Evolutionary conservation across 1,140 invertebrate genomes (phyloP), one percentile per base, ranked within the genome.

Genomic region (Berghia stephanieae): DNA sequence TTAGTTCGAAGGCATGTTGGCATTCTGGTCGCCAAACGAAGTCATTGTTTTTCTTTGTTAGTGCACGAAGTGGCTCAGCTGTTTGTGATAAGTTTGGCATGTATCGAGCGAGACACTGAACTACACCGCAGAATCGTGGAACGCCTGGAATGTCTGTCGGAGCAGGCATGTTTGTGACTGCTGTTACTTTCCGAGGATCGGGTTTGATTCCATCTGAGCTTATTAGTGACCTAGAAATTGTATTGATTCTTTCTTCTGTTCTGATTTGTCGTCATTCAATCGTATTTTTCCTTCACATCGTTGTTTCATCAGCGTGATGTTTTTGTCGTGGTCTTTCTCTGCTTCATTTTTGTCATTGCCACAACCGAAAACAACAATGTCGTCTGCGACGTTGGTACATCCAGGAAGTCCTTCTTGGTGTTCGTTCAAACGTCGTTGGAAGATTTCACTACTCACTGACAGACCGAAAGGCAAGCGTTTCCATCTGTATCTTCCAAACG

Each of bases 1-100:
- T 66, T 34, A 13, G 67, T 66, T 80, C 16, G 79, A 79, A 49
- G 27, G 80, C 79, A 69, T 87, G 81, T 83, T 91, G 85, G 38
- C 88, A 78, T 6, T 90, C 60, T 6, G 87, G 80, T 31, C 84
- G 43, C 81, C 83, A 85, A 1, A 79, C 36, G 78, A 70, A 82
- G 10, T 52, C 34, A 13, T 46, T 31, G 49, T 80, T 60, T 42
- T 83, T 82, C n/a, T 78, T 78, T 24, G 77, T 79, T 16, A 89
- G 68, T 18, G 60, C 38, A 16, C 83, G 43, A 21, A 88, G 71
- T 13, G 81, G 83, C 70, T 81, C 76, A 2, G 72, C 21, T 18
- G 18, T 78, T 44, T n/a, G 57, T 49, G 69, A 16, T 18, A 77
- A 24, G 38, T 52, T 57, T 60, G 74, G 76, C 38, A 80, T 40